These are phyloP conservation scores for Schrankia costaestrigalis DNA, from an alignment of 2,888 invertebrate genomes.

Conservation along the genomic window DNA sequence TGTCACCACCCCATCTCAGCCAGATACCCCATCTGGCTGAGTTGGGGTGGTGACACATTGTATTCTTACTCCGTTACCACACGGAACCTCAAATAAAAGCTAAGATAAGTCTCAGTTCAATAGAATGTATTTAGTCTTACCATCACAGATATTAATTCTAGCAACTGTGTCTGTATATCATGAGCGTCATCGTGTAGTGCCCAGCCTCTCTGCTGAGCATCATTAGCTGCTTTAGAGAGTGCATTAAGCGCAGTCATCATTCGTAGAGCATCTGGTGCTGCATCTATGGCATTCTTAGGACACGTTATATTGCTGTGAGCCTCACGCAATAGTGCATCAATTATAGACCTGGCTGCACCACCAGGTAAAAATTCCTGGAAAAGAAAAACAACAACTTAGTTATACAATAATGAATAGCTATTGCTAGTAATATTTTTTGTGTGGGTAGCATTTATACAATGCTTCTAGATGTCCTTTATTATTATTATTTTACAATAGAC, in stretches of 20 bases:
- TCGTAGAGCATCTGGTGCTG: constrained; percentile 91
- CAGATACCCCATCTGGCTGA: not conserved
- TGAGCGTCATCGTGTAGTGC: constrained; percentile 96
- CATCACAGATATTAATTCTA: constrained; percentile 90
- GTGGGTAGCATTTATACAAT: no score
- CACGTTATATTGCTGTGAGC: constrained; percentile 73
- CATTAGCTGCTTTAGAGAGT: constrained; percentile 93
- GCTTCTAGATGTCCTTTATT: no score
- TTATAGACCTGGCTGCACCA: constrained; percentile 71
- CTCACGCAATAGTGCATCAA: constrained; percentile 70
- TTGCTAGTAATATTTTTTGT: no score
- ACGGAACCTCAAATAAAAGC: no score
- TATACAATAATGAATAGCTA: no score
- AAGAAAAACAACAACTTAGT: not conserved
- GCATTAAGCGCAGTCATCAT: constrained; percentile 91
- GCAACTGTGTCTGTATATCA: constrained; percentile 91
- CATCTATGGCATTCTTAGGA: constrained; percentile 85
- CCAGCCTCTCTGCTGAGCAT: constrained; percentile 97
- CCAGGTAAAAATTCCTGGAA: constrained; percentile 70
- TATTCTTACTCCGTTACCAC: no score
- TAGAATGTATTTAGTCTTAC: constrained; percentile 62
- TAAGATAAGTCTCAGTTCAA: no score
- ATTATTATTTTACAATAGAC: no score
- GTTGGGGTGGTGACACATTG: no score
- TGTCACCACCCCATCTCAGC: no score